Percentiles rank a stretch among this genome's conserved stretches.
Conservation (phyloP, 2,888 invertebrate genomes). For the Caenorhabditis virilis region DNA sequence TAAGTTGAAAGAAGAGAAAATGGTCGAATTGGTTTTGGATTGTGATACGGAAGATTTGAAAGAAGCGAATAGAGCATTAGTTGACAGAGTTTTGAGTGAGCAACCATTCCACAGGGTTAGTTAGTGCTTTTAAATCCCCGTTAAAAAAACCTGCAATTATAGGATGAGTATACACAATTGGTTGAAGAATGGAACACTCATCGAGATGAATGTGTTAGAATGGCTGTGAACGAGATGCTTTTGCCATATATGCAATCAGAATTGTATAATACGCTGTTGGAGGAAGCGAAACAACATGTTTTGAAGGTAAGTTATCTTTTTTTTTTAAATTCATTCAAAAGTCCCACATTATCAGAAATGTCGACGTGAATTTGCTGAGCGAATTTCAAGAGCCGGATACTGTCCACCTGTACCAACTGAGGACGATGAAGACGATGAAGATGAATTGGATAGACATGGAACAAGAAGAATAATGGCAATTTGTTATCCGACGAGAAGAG, state of each 20-base stretch:
- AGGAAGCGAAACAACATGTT: constrained; percentile 79
- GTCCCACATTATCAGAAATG: constrained; percentile 14
- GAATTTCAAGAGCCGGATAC: constrained; percentile 38
- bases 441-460: constrained; percentile 23
- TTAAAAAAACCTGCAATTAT: constrained; percentile 8
- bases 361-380: constrained; percentile 19
- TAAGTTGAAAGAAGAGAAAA: constrained; percentile 55
- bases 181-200: constrained; percentile 85
- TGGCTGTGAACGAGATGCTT: constrained; percentile 85
- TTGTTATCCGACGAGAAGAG: constrained; percentile 74
- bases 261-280: constrained; percentile 79
- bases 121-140: background rate
- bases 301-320: constrained; percentile 66
- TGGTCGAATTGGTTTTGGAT: constrained; percentile 22
- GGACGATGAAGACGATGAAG: constrained; percentile 62
- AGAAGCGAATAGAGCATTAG: constrained; percentile 7
- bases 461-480: constrained; percentile 84
- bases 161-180: constrained; percentile 54
- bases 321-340: background rate
- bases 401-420: constrained; percentile 27
- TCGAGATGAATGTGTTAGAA: constrained; percentile 80
- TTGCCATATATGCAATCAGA: constrained; percentile 88
- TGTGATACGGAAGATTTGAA: constrained; percentile 25
- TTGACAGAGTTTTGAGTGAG: constrained; percentile 24
- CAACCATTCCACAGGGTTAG: constrained; percentile 28